phyloP scores from a whole-genome alignment of 2,113 vertebrate species.

The Ophthalmolycus amberensis region DNA sequence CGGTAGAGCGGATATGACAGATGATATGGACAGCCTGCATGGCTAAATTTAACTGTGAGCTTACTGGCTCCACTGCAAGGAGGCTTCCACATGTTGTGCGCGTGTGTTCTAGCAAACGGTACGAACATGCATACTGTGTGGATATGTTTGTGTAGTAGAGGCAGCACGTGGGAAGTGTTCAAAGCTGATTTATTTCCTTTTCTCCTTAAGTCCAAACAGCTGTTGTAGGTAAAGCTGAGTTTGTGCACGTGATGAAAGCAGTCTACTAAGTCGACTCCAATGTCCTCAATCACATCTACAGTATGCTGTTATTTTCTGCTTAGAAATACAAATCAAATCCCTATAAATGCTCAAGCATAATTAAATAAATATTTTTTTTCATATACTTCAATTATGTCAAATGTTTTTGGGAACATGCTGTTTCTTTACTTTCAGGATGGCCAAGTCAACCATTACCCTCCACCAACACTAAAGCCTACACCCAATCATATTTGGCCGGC shows the following conservation, averaged over 20 bases:
- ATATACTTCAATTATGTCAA: background rate
- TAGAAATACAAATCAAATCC: background rate
- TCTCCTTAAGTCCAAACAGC: slow-evolving; percentile 67
- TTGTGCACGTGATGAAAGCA: slow-evolving; percentile 31
- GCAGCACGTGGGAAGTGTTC: slow-evolving; percentile 61
- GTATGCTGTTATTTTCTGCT: fast-evolving
- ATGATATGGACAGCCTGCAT: slow-evolving; percentile 72
- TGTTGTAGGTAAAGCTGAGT: slow-evolving; percentile 51
- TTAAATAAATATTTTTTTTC: background rate
- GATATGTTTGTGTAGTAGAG: slow-evolving; percentile 64
- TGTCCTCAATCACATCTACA: background rate
- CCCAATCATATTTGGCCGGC: slow-evolving; percentile 50
- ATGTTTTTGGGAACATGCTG: background rate
- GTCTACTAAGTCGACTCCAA: background rate
- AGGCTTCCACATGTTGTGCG: slow-evolving; percentile 31
- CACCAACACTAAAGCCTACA: slow-evolving; percentile 44
- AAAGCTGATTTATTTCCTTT: slow-evolving; percentile 57
- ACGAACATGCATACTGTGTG: slow-evolving; percentile 4
- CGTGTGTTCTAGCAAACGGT: slow-evolving; percentile 8
- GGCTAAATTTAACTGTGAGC: slow-evolving; percentile 82
- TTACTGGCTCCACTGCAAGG: slow-evolving; percentile 62
- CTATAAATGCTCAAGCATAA: background rate
- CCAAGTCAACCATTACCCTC: slow-evolving; percentile 29
- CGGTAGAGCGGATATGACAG: slow-evolving; percentile 77
- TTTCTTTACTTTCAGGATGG: slow-evolving; percentile 38